These are phyloP conservation scores for Archips xylosteana DNA, from an alignment of 2,888 invertebrate genomes.

Conservation along the genomic window DNA sequence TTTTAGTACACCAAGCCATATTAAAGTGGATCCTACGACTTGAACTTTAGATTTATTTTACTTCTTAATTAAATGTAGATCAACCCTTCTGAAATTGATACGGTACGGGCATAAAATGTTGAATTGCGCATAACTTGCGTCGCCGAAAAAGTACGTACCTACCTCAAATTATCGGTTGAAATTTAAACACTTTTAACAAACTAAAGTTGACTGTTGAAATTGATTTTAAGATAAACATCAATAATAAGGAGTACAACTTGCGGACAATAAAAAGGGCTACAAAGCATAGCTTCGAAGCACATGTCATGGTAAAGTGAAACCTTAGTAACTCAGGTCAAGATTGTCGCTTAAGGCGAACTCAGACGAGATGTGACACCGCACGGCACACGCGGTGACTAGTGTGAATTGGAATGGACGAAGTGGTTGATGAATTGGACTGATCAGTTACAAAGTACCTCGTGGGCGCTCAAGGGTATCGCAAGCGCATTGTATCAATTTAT, in stretches of 20 bases:
- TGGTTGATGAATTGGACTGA: no score
- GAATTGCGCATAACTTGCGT: slow-evolving; percentile 42
- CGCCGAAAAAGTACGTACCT: slow-evolving; percentile 9
- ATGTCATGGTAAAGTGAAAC: slow-evolving; percentile 10
- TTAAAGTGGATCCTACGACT: slow-evolving; percentile 47
- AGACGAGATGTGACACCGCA: no score
- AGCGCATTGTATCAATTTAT: no score
- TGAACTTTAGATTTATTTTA: slow-evolving; percentile 1
- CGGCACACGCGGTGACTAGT: no score
- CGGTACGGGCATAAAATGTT: slow-evolving; percentile 21
- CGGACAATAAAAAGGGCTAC: neutral
- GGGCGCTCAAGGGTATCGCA: no score
- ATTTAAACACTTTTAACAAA: neutral
- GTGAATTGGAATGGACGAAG: no score
- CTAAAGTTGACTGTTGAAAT: neutral
- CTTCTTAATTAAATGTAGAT: neutral
- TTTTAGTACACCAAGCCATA: slow-evolving; percentile 44
- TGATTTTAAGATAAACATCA: neutral
- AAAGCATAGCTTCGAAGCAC: neutral
- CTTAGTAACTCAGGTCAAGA: slow-evolving; percentile 60
- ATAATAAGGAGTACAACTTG: neutral
- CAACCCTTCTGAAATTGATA: slow-evolving; percentile 23
- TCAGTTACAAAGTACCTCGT: no score
- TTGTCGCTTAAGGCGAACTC: slow-evolving; percentile 31
- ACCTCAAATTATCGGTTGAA: slow-evolving; percentile 2